phyloP scores from a whole-genome alignment of 2,888 invertebrate genomes.

The Thysanoteuthis rhombus region DNA sequence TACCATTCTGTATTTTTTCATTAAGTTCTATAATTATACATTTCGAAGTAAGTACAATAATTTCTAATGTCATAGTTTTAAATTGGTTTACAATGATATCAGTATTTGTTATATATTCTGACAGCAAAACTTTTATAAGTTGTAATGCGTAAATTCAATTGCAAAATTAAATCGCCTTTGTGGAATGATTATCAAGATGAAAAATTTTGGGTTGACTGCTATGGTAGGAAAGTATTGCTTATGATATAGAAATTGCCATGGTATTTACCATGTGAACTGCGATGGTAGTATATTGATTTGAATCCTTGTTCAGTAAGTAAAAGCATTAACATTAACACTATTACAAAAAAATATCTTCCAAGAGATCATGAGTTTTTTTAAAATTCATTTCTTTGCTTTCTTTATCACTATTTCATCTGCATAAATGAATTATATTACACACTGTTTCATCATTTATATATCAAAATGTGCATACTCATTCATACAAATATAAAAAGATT shows the following conservation, averaged over 20 bases:
- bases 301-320: neutral
- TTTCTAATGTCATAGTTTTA: neutral
- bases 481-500: neutral
- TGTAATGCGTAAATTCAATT: too few species aligned
- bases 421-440: neutral
- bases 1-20: neutral
- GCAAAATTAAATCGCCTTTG: too few species aligned
- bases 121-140: neutral
- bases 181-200: neutral
- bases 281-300: neutral
- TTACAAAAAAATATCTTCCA: too few species aligned
- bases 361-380: too few species aligned
- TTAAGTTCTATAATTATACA: neutral
- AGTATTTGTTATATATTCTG: neutral
- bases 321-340: too few species aligned
- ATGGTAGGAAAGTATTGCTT: neutral
- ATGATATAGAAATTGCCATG: neutral
- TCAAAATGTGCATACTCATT: neutral
- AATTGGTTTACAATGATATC: neutral
- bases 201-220: constrained; percentile 12
- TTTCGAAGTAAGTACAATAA: neutral
- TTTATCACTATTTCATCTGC: neutral
- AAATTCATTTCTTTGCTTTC: neutral
- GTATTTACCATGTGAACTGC: neutral
- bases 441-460: neutral